phyloP scores from a whole-genome alignment of 2,113 vertebrate genomes.

The Coregonus clupeaformis region DNA sequence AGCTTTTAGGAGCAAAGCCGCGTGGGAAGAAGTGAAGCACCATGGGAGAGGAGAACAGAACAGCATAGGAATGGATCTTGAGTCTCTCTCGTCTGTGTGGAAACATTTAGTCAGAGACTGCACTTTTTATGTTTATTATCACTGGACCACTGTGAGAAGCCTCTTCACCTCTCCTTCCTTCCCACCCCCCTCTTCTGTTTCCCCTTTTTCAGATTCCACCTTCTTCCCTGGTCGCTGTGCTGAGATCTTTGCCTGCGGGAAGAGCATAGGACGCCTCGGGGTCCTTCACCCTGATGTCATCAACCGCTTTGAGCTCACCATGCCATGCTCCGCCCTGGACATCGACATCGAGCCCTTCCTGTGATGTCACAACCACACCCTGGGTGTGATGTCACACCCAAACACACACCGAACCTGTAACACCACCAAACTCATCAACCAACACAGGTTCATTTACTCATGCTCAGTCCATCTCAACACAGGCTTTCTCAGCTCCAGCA shows the following conservation, averaged over 20 bases:
- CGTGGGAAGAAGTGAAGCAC: conserved; percentile 60
- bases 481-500: too few species aligned
- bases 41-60: conserved; percentile 30
- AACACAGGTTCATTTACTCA: not conserved
- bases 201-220: conserved; percentile 75
- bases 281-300: conserved; percentile 94
- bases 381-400: too few species aligned
- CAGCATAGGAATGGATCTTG: not conserved
- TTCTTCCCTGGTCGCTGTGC: conserved; percentile 96
- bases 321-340: conserved; percentile 95
- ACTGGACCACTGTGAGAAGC: not conserved
- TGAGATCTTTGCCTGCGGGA: conserved; percentile 83
- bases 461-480: too few species aligned
- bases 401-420: too few species aligned
- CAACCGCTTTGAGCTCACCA: conserved; percentile 89
- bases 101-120: too few species aligned
- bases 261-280: conserved; percentile 86
- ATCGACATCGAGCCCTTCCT: conserved; percentile 90
- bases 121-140: not conserved
- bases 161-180: not conserved
- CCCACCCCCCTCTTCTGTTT: conserved; percentile 36
- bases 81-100: not conserved
- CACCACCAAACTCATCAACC: conserved; percentile 11
- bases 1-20: conserved; percentile 53
- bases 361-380: conserved; percentile 65